Base-by-base conservation (phyloP, 2,113 vertebrate genomes). In the Recurvirostra avosetta region DNA sequence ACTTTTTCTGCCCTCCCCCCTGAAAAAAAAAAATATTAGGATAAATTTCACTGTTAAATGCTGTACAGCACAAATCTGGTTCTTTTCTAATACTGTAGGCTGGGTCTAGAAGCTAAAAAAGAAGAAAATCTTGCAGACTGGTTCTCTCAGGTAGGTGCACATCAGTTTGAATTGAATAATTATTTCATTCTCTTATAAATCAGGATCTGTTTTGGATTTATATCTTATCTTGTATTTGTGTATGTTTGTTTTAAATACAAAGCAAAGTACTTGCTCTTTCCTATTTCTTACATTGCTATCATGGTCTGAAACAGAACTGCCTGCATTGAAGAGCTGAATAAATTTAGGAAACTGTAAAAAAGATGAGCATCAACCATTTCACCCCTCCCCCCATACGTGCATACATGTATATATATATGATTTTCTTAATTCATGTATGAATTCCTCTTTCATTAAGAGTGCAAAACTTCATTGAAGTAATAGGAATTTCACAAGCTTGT, bases 101-200 rank as follows among this genome's bases (percentile, higher is more conserved):
- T 99, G 98, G 99, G 99, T 73, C 98, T 99, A 81, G 99, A 99
- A 97, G 99, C 98, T 43, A 99, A 99, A 97, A 99, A 99, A 96
- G 99, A 99, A 98, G 99, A 99, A 97, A 99, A 99, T 94, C 98
- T 99, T 90, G 97, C 99, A 47, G 99, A 99, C 49, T 99, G 99
- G 99, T 99, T 99, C 95, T 99, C 99, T 94, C 99, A 99, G 98
- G 99, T 99, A 97, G 92, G 96, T 91, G n/a, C 40, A 23, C 8
- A 50, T 95, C 50, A 53, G 8, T 94, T 90, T 91, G 47, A 65
- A 87, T 36, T 88, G 18, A 78, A 52, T 7, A 67, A 62, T 59
- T 59, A 25, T 58, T 96, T 90, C 1, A 30, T 70, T 76, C 8
- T 59, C 18, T 70, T 85, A 38, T 26, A 59, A 76, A 41, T 86